These are phyloP conservation scores for Trypoxylon attenuatum DNA, from an alignment of 2,888 invertebrate species.

Conservation along the genomic window DNA sequence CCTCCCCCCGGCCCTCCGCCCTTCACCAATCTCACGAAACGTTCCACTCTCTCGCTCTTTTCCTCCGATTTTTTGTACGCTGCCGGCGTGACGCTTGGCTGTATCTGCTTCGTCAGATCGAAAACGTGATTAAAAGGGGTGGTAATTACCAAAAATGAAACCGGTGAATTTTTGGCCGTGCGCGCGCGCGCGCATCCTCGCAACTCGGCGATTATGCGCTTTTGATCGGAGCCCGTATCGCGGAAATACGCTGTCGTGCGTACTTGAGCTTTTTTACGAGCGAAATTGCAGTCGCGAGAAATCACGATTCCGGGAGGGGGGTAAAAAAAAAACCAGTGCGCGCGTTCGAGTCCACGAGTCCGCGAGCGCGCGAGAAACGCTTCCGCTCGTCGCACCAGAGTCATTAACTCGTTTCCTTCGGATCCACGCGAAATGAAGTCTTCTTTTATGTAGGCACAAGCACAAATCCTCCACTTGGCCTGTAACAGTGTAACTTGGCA, in stretches of 20 bases:
- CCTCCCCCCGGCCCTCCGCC: constrained; percentile 5
- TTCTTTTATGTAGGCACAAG: constrained; percentile 43
- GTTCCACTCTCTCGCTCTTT: neutral
- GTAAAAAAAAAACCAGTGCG: neutral
- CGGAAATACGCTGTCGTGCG: constrained; percentile 1
- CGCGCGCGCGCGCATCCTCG: neutral
- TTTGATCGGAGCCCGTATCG: neutral
- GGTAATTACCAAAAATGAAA: constrained; percentile 5
- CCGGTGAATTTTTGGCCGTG: neutral
- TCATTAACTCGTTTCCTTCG: constrained; percentile 45
- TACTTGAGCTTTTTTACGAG: neutral
- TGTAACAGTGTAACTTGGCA: constrained; percentile 59
- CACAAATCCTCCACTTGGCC: constrained; percentile 64
- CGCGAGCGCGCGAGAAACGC: neutral
- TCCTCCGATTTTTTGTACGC: neutral
- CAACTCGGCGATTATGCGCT: neutral
- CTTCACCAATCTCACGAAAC: neutral
- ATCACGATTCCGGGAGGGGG: neutral
- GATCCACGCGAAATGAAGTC: constrained; percentile 43
- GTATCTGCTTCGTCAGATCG: constrained; percentile 13
- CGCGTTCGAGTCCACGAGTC: neutral
- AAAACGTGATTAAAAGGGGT: constrained; percentile 5
- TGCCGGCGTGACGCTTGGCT: constrained; percentile 17
- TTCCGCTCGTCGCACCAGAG: constrained; percentile 38
- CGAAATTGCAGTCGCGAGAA: neutral